A percentile compares a stretch with the other conserved stretches of the same genome.
phyloP scores from a whole-genome alignment of 2,113 vertebrate genomes.

The Scomber scombrus region DNA sequence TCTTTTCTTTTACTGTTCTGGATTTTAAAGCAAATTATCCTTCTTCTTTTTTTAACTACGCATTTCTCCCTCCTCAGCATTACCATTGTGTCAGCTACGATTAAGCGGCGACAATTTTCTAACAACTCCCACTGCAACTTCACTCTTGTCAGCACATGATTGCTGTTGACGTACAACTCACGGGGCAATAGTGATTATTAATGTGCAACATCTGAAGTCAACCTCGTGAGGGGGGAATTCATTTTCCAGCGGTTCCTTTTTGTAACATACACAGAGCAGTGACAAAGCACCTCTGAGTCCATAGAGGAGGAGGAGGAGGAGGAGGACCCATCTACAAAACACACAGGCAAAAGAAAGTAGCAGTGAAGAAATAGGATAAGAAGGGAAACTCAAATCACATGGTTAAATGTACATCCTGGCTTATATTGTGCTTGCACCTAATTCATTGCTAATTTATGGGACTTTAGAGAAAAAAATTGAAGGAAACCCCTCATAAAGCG shows the following conservation, averaged over 20 bases:
- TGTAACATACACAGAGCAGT: neutral
- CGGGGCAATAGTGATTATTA: conserved; percentile 51
- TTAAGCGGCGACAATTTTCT: conserved; percentile 38
- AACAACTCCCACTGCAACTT: conserved; percentile 39
- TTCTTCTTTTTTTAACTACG: conserved; percentile 3
- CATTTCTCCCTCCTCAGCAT: conserved; percentile 1
- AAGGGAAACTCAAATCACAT: conserved; percentile 15
- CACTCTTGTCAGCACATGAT: conserved; percentile 29
- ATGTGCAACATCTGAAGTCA: conserved; percentile 67
- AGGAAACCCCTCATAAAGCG: too few relatives aligned
- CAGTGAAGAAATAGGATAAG: conserved; percentile 1
- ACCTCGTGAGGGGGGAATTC: conserved; percentile 20
- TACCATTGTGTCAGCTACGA: conserved; percentile 25
- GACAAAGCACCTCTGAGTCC: conserved; percentile 44
- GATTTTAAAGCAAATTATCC: neutral
- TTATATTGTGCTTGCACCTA: neutral
- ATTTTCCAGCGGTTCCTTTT: conserved; percentile 44
- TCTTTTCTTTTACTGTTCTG: neutral
- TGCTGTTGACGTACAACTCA: conserved; percentile 34
- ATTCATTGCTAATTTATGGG: too few relatives aligned
- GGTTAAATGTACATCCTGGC: conserved; percentile 11
- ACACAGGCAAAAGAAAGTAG: conserved; percentile 10
- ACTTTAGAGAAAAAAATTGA: too few relatives aligned
- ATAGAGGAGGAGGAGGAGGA: conserved; percentile 32
- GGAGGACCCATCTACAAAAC: conserved; percentile 16